Evolutionary conservation across 2,113 vertebrate species (phyloP).

Genomic region (Pipa parva): DNA sequence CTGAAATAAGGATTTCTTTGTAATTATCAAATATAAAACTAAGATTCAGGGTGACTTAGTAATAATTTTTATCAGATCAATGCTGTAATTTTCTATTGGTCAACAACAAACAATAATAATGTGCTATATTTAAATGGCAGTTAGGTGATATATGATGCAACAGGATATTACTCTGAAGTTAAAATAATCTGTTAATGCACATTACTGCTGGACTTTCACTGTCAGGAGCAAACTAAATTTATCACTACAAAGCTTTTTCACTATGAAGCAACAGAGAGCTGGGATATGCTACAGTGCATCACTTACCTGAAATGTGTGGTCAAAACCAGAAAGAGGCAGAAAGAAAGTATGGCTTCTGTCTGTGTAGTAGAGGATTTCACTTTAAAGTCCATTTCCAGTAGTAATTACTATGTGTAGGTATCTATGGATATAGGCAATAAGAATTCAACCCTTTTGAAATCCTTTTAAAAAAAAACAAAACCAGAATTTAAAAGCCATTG

Average conservation of each 20-base stretch:
- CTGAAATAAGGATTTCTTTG: neutral
- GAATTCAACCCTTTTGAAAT: conserved; percentile 48
- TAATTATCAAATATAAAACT: conserved; percentile 19
- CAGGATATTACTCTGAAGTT: neutral
- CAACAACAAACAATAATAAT: neutral
- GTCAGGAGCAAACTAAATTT: neutral
- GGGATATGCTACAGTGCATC: neutral
- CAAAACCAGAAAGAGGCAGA: conserved; percentile 76
- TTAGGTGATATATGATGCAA: neutral
- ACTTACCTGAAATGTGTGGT: conserved; percentile 84
- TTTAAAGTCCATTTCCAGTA: conserved; percentile 89
- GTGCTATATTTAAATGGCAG: neutral
- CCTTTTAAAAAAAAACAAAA: conserved; percentile 52
- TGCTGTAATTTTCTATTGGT: conserved; percentile 22
- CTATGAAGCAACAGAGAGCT: neutral
- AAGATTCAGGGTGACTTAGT: neutral
- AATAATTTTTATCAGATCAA: neutral
- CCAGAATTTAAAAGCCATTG: neutral
- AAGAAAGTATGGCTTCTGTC: conserved; percentile 79
- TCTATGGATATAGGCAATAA: conserved; percentile 50
- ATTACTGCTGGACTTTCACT: neutral
- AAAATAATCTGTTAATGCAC: neutral
- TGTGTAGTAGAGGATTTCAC: conserved; percentile 74
- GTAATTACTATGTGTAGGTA: conserved; percentile 39
- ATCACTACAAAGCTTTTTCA: neutral